A percentile compares a stretch with the other conserved stretches of the same genome.
These are phyloP conservation scores for Ptyas mucosa DNA, from an alignment of 2,113 vertebrate genomes.

Conservation along the genomic window DNA sequence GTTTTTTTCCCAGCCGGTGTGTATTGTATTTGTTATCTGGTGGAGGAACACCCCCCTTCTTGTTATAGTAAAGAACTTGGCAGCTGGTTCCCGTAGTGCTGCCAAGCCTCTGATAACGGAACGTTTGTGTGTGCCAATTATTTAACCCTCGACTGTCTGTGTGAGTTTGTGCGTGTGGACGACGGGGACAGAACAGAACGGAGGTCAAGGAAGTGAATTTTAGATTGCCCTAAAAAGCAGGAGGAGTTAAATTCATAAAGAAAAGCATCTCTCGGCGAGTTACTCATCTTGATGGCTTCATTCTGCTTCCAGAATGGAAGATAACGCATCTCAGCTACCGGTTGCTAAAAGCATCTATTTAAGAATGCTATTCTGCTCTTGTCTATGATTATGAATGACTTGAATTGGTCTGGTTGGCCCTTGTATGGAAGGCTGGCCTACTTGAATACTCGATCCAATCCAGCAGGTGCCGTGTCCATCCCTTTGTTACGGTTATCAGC, in stretches of 20 bases:
- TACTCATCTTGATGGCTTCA: background rate
- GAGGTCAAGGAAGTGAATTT: background rate
- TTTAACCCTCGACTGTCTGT: no score
- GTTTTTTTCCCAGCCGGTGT: no score
- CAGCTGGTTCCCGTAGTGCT: no score
- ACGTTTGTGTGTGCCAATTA: no score
- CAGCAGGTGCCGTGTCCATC: accelerated
- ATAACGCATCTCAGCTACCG: background rate
- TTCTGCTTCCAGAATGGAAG: background rate
- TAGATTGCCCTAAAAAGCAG: background rate
- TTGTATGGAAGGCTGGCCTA: background rate
- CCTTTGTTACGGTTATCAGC: background rate
- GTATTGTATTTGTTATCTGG: no score
- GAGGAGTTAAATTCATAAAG: background rate
- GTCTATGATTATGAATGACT: background rate
- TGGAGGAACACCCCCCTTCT: no score
- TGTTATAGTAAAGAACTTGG: no score
- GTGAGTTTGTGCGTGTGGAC: no score
- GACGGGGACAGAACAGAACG: no score
- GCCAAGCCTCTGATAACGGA: no score
- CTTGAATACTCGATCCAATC: background rate
- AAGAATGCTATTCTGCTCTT: background rate
- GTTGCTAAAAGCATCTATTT: background rate
- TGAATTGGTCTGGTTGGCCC: background rate
- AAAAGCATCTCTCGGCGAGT: accelerated